phyloP scores from a whole-genome alignment of 2,113 vertebrate species.

The Buteo buteo region DNA sequence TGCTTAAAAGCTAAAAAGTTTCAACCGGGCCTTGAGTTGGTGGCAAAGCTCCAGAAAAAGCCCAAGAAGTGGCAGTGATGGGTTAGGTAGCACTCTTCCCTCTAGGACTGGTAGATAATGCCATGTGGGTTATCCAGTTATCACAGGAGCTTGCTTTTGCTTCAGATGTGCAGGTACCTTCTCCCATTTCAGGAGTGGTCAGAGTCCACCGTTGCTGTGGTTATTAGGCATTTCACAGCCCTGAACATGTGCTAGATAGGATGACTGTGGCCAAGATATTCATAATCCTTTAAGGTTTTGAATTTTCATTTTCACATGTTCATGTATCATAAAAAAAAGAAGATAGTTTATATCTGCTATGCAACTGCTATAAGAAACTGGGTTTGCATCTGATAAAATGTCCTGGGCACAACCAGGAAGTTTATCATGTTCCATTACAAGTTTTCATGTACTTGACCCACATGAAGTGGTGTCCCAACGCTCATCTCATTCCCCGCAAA shows the following conservation, averaged over 20 bases:
- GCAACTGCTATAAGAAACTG: fast-evolving
- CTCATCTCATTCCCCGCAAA: background rate
- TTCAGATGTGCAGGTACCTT: background rate
- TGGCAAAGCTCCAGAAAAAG: background rate
- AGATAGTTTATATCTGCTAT: background rate
- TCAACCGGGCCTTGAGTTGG: background rate
- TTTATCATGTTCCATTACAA: background rate
- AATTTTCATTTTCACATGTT: background rate
- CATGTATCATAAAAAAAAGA: background rate
- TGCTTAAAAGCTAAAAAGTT: background rate
- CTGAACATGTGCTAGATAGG: background rate
- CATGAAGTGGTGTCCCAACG: background rate
- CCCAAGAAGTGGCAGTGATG: background rate
- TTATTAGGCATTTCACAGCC: background rate
- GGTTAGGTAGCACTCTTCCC: background rate
- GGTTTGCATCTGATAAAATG: background rate
- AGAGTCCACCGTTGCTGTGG: background rate
- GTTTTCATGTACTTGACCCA: background rate
- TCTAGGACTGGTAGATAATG: background rate
- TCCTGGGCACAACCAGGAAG: background rate
- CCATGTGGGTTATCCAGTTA: background rate
- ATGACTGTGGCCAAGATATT: background rate
- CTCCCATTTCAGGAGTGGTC: background rate
- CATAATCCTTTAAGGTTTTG: background rate
- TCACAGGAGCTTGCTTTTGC: background rate